A percentile compares a stretch with the other conserved stretches of the same genome.
These are phyloP conservation scores for Cabera pusaria DNA, from an alignment of 2,888 invertebrate genomes.

Conservation along the genomic window DNA sequence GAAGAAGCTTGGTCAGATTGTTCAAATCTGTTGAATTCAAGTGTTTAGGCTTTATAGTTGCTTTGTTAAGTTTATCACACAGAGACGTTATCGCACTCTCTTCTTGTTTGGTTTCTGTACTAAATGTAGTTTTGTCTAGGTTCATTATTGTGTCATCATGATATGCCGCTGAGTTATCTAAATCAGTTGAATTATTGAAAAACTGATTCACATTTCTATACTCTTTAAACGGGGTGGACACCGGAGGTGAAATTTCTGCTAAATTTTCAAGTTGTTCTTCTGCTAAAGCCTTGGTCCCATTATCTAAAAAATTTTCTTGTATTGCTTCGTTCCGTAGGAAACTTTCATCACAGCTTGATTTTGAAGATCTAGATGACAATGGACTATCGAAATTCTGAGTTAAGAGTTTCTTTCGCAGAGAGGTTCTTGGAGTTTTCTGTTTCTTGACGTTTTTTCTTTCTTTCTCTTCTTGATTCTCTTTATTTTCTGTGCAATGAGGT, in stretches of 20 bases:
- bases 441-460: slow-evolving; percentile 57
- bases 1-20: no score
- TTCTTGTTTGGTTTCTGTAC: slow-evolving; percentile 48
- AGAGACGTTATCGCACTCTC: slow-evolving; percentile 67
- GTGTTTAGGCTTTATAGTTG: slow-evolving; percentile 47
- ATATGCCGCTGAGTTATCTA: slow-evolving; percentile 44
- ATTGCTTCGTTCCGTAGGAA: slow-evolving; percentile 67
- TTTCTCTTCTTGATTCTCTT: slow-evolving; percentile 48
- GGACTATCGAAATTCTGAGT: slow-evolving; percentile 50
- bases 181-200: slow-evolving; percentile 55
- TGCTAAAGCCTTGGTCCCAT: slow-evolving; percentile 41
- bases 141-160: slow-evolving; percentile 65
- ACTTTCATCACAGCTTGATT: slow-evolving; percentile 65
- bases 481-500: slow-evolving; percentile 44
- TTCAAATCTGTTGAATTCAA: no score
- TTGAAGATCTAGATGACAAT: slow-evolving; percentile 58
- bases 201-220: slow-evolving; percentile 61
- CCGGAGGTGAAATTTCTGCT: slow-evolving; percentile 56
- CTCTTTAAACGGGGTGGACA: slow-evolving; percentile 67
- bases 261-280: slow-evolving; percentile 54
- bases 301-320: slow-evolving; percentile 55
- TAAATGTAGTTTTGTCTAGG: slow-evolving; percentile 50
- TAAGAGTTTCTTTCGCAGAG: slow-evolving; percentile 26
- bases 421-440: slow-evolving; percentile 24
- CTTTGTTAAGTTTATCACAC: slow-evolving; percentile 64